Evolutionary conservation across 2,888 invertebrate species (phyloP).

Genomic region (Rhyacophila evoluta): DNA sequence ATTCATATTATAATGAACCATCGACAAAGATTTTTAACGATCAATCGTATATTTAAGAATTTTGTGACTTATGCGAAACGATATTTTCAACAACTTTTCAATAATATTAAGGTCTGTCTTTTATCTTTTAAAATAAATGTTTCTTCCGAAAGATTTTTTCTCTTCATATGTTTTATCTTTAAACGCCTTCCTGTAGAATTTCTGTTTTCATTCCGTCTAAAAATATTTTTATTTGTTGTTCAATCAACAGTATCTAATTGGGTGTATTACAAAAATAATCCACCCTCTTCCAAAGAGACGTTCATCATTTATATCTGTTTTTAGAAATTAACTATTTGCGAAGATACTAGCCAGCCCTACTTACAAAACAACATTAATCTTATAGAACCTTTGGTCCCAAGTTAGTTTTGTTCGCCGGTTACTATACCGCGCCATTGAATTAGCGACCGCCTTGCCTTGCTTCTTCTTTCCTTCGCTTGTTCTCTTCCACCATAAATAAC

Average conservation of each 20-base stretch:
- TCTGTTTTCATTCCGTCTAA: no score
- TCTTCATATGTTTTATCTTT: no score
- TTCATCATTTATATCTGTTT: neutral
- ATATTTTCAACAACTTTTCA: no score
- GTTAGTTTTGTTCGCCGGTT: constrained; percentile 6
- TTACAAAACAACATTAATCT: constrained; percentile 38
- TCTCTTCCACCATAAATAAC: constrained; percentile 17
- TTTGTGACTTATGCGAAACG: no score
- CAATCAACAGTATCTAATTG: neutral
- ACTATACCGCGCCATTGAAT: constrained; percentile 29
- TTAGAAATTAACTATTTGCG: neutral
- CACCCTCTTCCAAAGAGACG: neutral
- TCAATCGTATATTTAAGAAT: no score
- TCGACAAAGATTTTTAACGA: no score
- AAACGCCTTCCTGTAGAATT: no score
- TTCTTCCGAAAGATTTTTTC: no score
- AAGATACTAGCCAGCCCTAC: neutral
- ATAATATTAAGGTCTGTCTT: no score
- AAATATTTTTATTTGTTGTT: no score
- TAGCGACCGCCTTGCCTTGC: constrained; percentile 7
- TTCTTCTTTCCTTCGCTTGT: constrained; percentile 4
- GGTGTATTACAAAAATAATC: neutral
- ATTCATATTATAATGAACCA: no score
- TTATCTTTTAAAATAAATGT: no score
- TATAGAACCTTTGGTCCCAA: constrained; percentile 26